A percentile compares a stretch with the other conserved stretches of the same genome.
Evolutionary conservation across 2,113 vertebrate genomes (phyloP).

Genomic region (Labeo catla): DNA sequence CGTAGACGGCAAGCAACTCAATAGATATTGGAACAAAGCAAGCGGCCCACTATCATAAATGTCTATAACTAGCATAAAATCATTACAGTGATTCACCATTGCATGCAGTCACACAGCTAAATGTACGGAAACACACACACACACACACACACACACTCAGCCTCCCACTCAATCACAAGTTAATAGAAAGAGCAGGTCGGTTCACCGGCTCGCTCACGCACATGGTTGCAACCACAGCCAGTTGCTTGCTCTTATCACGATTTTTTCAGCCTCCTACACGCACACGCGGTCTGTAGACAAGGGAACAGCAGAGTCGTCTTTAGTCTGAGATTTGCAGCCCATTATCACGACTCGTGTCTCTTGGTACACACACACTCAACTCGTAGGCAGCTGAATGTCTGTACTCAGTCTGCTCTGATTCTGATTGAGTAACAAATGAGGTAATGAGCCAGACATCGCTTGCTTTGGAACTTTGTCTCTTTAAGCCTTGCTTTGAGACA

Average conservation of each 20-base stretch:
- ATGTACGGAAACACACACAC: constrained; percentile 1
- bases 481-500: not conserved
- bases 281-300: not conserved
- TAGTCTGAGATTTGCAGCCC: constrained; percentile 41
- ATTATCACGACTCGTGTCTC: constrained; percentile 49
- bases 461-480: not conserved
- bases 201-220: constrained; percentile 46
- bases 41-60: not conserved
- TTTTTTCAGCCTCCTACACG: constrained; percentile 44
- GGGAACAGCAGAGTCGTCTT: constrained; percentile 4
- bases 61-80: constrained; percentile 16
- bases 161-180: constrained; percentile 41
- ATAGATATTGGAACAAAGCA: not conserved
- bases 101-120: constrained; percentile 6
- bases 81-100: constrained; percentile 10
- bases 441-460: constrained; percentile 14
- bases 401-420: constrained; percentile 22
- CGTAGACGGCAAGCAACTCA: not conserved
- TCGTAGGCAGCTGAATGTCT: constrained; percentile 22
- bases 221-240: constrained; percentile 27
- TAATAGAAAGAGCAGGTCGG: constrained; percentile 52
- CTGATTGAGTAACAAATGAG: not conserved
- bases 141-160: constrained; percentile 39
- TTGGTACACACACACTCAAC: constrained; percentile 26
- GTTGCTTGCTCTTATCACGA: constrained; percentile 50